phyloP scores from a whole-genome alignment of 2,888 invertebrate species.

The Troglohyphantes excavatus region DNA sequence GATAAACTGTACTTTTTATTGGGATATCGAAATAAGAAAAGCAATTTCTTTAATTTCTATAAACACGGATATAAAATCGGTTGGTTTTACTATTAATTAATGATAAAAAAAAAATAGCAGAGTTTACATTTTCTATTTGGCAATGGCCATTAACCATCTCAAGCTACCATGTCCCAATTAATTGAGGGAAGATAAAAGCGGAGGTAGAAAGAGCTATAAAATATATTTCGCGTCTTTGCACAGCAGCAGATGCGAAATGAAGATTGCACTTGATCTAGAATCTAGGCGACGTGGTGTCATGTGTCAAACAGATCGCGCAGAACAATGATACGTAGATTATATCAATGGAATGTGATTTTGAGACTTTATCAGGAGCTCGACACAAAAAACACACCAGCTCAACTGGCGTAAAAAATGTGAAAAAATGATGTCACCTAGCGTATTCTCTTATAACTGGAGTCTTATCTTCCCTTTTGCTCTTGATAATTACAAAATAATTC shows the following conservation, averaged over 20 bases:
- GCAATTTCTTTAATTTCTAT: too few species aligned
- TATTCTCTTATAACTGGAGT: too few species aligned
- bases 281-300: not conserved
- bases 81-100: too few species aligned
- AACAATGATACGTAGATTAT: not conserved
- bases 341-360: not conserved
- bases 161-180: too few species aligned
- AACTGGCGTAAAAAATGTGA: not conserved
- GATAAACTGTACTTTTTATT: too few species aligned
- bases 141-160: too few species aligned
- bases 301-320: not conserved
- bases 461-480: not conserved
- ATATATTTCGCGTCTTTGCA: too few species aligned
- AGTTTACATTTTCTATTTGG: too few species aligned
- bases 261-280: not conserved
- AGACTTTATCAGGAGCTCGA: not conserved
- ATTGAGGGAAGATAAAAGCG: not conserved
- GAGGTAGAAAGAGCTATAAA: not conserved
- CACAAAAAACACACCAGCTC: not conserved
- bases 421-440: too few species aligned
- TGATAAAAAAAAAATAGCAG: too few species aligned
- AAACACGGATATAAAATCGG: too few species aligned
- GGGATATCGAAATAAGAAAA: too few species aligned
- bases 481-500: not conserved
- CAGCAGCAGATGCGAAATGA: not conserved